Base-by-base conservation (phyloP, 2,888 invertebrate genomes). In the Cerastis rubricosa region DNA sequence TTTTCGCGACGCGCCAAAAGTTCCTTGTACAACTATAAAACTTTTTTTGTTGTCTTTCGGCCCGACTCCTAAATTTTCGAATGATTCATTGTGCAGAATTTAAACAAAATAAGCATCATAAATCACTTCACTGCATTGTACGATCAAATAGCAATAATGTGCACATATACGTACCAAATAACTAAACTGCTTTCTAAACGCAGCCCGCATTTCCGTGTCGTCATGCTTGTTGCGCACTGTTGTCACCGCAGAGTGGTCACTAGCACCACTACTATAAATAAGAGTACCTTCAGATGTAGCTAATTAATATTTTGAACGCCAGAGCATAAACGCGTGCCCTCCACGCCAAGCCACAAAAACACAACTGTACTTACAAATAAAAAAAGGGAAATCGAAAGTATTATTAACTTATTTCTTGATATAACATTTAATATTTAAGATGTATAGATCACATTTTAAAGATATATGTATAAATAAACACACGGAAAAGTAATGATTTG, bases 191-290 rank as follows among this genome's bases (percentile, higher is more conserved):
- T 93, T 93, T 94, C 91, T 91, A 93, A 92, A 91, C 86, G 86
- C 71, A 81, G 78, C 91, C 91, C 89, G 91, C 90, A 92, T 92
- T 92, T 92, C 92, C 90, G 91, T 87, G 90, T 90, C 89, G 93
- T 92, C 91, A 91, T 90, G 92, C 88, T 88, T 81, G 83, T 80
- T 89, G 85, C 83, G 66, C 78, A 80, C 86, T 80, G 88, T 88
- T 89, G 89, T 90, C 91, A 89, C 87, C 85, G 74, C 67, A 80
- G 71, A 80, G 35, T 63, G 47, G 57, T 75, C 25, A 43, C 14
- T 43, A 64, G 22, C 17, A 43, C 40, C n/a, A 64, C n/a, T 25
- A 45, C 8, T 35, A 64, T 65, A 84, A 64, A 71, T 49, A 49
- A 49, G 45, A 78, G 67, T 59, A 73, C 69, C 57, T 61, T 74